Evolutionary conservation across 2,113 vertebrate species (phyloP).

Genomic region (Lates calcarifer): DNA sequence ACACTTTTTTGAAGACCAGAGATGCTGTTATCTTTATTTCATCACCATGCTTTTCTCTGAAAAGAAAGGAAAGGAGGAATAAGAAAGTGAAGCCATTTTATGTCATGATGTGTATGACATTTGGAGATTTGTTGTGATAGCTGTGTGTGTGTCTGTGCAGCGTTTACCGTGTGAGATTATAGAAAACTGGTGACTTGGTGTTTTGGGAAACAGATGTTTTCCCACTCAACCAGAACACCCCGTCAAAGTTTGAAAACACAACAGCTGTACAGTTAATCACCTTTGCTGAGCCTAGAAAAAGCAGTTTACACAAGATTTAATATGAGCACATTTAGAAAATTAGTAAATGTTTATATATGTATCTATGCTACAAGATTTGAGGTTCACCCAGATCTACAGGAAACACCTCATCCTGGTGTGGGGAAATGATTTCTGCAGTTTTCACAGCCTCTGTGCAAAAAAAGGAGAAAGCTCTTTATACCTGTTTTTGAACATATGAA

Average conservation of each 20-base stretch:
- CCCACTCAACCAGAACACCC: conserved; percentile 44
- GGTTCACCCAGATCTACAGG: conserved; percentile 70
- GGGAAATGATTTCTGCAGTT: conserved; percentile 38
- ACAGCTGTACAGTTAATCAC: conserved; percentile 58
- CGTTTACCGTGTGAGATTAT: conserved; percentile 32
- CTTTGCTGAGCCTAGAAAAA: conserved; percentile 47
- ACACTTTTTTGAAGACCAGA: conserved; percentile 27
- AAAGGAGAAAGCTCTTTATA: background rate
- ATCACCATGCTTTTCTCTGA: fast-evolving
- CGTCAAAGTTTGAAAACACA: fast-evolving
- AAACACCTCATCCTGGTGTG: background rate
- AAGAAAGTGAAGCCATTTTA: too few relatives aligned
- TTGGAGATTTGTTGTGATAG: background rate
- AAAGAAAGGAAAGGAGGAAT: background rate
- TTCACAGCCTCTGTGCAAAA: background rate
- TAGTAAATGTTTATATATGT: background rate
- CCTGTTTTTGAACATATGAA: background rate
- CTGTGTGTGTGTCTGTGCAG: background rate
- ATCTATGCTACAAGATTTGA: background rate
- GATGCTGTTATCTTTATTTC: background rate
- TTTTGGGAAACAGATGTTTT: fast-evolving
- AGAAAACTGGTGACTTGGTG: conserved; percentile 33
- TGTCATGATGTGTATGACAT: background rate
- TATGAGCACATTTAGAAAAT: background rate
- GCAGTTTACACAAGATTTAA: background rate